phyloP scores from a whole-genome alignment of 2,113 vertebrate genomes.

The Penelope pileata region DNA sequence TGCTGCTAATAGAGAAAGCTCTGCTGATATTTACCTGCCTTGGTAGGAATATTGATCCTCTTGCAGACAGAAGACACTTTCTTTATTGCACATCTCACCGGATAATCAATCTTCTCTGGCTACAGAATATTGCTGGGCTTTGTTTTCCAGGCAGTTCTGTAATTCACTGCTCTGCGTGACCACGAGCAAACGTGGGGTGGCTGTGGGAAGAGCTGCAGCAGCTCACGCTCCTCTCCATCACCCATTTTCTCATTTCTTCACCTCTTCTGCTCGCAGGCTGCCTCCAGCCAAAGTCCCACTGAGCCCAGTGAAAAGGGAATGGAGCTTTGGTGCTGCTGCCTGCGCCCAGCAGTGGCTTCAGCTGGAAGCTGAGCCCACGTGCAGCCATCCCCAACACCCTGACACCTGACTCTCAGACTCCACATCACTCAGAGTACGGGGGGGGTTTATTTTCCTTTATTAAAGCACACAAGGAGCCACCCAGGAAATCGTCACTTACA shows the following conservation, averaged over 20 bases:
- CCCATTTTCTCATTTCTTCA: neutral
- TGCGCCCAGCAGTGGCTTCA: accelerated
- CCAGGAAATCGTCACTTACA: conserved; percentile 49
- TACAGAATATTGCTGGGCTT: neutral
- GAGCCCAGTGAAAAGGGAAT: neutral
- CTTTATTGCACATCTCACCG: neutral
- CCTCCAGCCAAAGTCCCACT: neutral
- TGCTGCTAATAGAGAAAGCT: neutral
- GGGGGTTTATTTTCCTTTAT: conserved; percentile 47
- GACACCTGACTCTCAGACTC: neutral
- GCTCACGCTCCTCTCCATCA: accelerated
- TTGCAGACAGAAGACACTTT: neutral
- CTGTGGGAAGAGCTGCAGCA: neutral
- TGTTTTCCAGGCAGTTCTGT: neutral
- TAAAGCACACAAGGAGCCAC: conserved; percentile 68
- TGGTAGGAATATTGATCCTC: neutral
- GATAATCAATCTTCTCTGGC: neutral
- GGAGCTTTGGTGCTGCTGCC: neutral
- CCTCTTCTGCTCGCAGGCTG: neutral
- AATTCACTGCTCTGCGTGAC: neutral
- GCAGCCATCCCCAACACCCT: neutral
- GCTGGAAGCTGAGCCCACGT: neutral
- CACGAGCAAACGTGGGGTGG: neutral
- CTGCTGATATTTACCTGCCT: neutral
- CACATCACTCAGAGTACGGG: neutral